A percentile compares a stretch with the other conserved stretches of the same genome.
phyloP scores from a whole-genome alignment of 1,140 invertebrate genomes.

The Telenomus remus region DNA sequence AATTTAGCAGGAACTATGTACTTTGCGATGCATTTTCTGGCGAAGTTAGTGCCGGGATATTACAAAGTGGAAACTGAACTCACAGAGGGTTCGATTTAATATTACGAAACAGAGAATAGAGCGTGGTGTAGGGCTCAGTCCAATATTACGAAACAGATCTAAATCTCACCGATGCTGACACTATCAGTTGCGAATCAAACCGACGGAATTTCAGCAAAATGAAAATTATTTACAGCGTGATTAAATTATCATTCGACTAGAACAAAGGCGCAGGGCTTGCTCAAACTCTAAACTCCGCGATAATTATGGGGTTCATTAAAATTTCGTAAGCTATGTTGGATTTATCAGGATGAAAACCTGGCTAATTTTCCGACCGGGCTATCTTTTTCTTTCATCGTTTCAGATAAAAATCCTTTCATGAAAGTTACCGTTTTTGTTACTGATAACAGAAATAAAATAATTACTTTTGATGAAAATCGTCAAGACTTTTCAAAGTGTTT shows the following conservation, averaged over 20 bases:
- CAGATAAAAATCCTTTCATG: neutral
- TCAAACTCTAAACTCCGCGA: conserved; percentile 1
- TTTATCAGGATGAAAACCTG: neutral
- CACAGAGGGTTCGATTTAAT: conserved; percentile 29
- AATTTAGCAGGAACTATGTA: neutral
- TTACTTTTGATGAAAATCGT: too few relatives aligned
- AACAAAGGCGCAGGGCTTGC: neutral
- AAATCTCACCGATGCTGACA: conserved; percentile 37
- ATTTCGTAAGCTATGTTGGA: neutral
- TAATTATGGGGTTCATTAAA: conserved; percentile 16
- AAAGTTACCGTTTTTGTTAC: too few relatives aligned
- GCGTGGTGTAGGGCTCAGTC: conserved; percentile 14
- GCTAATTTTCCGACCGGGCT: neutral
- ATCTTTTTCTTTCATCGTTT: neutral
- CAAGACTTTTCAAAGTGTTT: too few relatives aligned
- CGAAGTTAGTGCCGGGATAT: conserved; percentile 16
- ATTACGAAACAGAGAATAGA: conserved; percentile 32
- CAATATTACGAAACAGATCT: conserved; percentile 42
- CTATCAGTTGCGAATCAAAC: conserved; percentile 11
- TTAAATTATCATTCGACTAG: conserved; percentile 7
- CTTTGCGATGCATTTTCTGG: conserved; percentile 13
- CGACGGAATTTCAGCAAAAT: conserved; percentile 1
- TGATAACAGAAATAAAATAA: too few relatives aligned
- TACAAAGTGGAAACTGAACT: conserved; percentile 28
- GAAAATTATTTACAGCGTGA: conserved; percentile 8